A percentile compares a stretch with the other conserved stretches of the same genome.
These are phyloP conservation scores for Acestrorhynchus altus DNA, from an alignment of 2,797 vertebrate species.

Conservation along the genomic window DNA sequence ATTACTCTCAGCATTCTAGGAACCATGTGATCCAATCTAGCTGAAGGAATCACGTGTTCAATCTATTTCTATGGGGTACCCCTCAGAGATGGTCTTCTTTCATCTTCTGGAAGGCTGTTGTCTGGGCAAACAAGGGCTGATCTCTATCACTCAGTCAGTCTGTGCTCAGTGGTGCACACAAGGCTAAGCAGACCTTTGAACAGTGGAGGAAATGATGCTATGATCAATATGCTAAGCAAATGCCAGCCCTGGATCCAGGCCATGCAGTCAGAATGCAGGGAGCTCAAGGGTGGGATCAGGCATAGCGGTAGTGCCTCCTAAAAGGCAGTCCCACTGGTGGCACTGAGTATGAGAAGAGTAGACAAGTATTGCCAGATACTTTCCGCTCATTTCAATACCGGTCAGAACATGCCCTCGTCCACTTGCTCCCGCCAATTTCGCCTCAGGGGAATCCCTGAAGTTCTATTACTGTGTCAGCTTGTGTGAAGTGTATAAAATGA, in stretches of 20 bases:
- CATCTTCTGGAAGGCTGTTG: neutral
- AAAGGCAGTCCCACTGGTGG: neutral
- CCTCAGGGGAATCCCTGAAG: too few species aligned
- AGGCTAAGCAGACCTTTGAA: neutral
- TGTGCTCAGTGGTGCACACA: neutral
- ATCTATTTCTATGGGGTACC: neutral
- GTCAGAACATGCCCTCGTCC: too few species aligned
- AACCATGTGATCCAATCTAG: too few species aligned
- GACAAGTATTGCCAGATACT: neutral
- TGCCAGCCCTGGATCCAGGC: conserved; percentile 1
- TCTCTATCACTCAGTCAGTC: neutral
- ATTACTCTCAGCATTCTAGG: too few species aligned
- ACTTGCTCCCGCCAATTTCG: too few species aligned
- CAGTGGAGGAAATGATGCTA: neutral
- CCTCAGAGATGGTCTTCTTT: neutral
- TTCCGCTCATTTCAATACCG: too few species aligned
- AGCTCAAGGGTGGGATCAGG: neutral
- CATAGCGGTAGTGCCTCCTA: neutral
- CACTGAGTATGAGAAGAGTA: neutral
- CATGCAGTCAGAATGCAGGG: neutral
- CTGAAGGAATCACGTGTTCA: too few species aligned
- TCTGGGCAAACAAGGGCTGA: neutral
- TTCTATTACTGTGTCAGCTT: too few species aligned
- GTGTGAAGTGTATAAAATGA: too few species aligned
- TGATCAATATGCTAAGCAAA: neutral